phyloP scores from a whole-genome alignment of 2,888 invertebrate species.

The Cerastis rubricosa region DNA sequence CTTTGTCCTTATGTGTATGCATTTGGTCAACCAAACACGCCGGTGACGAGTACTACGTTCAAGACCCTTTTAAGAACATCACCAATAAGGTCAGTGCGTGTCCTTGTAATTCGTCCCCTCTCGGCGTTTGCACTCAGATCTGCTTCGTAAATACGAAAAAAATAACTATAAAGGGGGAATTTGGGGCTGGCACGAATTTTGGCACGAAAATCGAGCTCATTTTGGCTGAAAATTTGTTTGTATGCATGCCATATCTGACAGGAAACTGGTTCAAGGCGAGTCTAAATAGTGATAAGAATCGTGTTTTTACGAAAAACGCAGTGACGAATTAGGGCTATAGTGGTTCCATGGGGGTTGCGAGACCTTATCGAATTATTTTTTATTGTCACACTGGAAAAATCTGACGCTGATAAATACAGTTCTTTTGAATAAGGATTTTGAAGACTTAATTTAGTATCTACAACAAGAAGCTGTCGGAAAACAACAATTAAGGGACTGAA shows the following conservation, averaged over 20 bases:
- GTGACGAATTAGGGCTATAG: slow-evolving; percentile 50
- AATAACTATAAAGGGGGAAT: neutral
- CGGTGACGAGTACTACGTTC: neutral
- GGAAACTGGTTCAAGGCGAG: slow-evolving; percentile 62
- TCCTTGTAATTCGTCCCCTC: neutral
- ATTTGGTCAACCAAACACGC: neutral
- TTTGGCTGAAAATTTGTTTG: slow-evolving; percentile 35
- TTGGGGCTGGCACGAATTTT: slow-evolving; percentile 16
- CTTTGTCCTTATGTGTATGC: neutral
- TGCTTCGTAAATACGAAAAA: neutral
- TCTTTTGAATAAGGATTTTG: neutral
- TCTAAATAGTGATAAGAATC: slow-evolving; percentile 57
- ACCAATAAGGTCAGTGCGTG: neutral
- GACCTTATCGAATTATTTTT: slow-evolving; percentile 54
- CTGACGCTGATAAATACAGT: slow-evolving; percentile 32
- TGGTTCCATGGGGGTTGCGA: slow-evolving; percentile 27
- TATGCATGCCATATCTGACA: slow-evolving; percentile 48
- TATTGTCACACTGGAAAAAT: slow-evolving; percentile 43
- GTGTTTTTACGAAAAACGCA: slow-evolving; percentile 45
- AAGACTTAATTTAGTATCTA: neutral
- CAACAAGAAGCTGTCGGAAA: neutral
- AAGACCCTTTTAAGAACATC: neutral
- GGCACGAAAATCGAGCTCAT: slow-evolving; percentile 27
- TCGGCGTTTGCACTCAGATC: neutral
- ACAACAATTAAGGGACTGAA: neutral